phyloP scores from a whole-genome alignment of 2,888 invertebrate species.

The Lissonota sp. region DNA sequence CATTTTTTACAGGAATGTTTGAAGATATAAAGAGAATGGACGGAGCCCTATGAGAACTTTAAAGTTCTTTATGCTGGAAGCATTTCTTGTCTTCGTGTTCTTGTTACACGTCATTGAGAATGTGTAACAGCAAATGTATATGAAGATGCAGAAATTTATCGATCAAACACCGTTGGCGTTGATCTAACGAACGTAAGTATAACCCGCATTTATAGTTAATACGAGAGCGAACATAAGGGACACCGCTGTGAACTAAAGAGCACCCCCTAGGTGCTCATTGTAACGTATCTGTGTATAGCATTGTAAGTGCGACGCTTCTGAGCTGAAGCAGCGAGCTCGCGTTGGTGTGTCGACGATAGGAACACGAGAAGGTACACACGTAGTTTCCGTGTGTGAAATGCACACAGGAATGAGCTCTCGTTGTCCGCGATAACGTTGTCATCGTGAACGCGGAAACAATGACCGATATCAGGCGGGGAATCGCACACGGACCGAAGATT shows the following conservation, averaged over 20 bases:
- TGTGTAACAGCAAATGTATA: neutral
- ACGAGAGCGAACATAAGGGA: constrained; percentile 13
- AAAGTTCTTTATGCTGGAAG: no score
- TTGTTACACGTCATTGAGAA: neutral
- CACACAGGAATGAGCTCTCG: constrained; percentile 31
- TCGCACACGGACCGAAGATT: constrained; percentile 62
- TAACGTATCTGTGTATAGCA: constrained; percentile 26
- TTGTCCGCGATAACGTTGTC: constrained; percentile 64
- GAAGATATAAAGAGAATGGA: no score
- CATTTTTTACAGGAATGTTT: no score
- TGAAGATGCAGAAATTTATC: constrained; percentile 1
- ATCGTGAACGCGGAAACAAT: constrained; percentile 64
- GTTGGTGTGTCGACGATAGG: constrained; percentile 20
- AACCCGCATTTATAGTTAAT: constrained; percentile 5
- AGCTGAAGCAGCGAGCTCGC: constrained; percentile 19
- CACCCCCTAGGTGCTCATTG: constrained; percentile 38
- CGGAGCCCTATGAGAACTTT: no score
- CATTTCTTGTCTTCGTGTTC: no score
- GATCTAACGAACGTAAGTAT: constrained; percentile 16
- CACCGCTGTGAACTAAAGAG: constrained; percentile 24
- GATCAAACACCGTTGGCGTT: constrained; percentile 23
- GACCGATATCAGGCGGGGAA: constrained; percentile 62
- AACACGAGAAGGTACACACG: no score
- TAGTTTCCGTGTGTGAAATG: constrained; percentile 24
- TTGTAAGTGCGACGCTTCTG: constrained; percentile 50